Evolutionary conservation across 2,888 invertebrate genomes (phyloP).

Genomic region (Aelia acuminata): DNA sequence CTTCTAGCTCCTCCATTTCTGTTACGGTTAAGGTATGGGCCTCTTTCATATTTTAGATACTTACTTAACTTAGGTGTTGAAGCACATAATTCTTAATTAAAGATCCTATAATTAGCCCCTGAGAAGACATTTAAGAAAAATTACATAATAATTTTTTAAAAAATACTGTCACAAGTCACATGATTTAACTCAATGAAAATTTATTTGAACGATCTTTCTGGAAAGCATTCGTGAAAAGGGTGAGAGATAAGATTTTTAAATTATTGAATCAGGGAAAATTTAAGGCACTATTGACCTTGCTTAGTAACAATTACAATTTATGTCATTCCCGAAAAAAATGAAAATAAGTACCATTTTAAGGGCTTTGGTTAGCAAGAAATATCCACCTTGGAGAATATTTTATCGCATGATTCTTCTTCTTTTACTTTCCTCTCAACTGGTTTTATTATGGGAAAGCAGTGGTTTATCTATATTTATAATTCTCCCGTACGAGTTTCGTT

Average conservation of each 20-base stretch:
- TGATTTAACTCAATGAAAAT: background rate
- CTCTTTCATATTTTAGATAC: background rate
- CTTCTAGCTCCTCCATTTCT: conserved; percentile 38
- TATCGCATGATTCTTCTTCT: too few relatives aligned
- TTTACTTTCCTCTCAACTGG: too few relatives aligned
- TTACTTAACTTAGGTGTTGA: background rate
- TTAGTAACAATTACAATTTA: too few relatives aligned
- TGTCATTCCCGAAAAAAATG: too few relatives aligned
- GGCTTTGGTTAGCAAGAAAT: too few relatives aligned
- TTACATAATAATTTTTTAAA: background rate
- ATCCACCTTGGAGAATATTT: too few relatives aligned
- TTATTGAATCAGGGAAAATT: too few relatives aligned
- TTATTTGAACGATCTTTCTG: background rate
- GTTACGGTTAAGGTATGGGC: background rate
- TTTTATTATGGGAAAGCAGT: too few relatives aligned
- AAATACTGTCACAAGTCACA: background rate
- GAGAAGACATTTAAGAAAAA: background rate
- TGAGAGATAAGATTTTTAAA: background rate
- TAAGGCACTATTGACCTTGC: too few relatives aligned
- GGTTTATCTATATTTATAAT: too few relatives aligned
- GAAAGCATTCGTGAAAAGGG: background rate
- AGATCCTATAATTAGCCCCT: background rate
- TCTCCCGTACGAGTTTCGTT: too few relatives aligned
- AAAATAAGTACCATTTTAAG: too few relatives aligned
- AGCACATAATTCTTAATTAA: background rate